These are phyloP conservation scores for Andricus grossulariae DNA, from an alignment of 1,140 invertebrate species.

Conservation along the genomic window DNA sequence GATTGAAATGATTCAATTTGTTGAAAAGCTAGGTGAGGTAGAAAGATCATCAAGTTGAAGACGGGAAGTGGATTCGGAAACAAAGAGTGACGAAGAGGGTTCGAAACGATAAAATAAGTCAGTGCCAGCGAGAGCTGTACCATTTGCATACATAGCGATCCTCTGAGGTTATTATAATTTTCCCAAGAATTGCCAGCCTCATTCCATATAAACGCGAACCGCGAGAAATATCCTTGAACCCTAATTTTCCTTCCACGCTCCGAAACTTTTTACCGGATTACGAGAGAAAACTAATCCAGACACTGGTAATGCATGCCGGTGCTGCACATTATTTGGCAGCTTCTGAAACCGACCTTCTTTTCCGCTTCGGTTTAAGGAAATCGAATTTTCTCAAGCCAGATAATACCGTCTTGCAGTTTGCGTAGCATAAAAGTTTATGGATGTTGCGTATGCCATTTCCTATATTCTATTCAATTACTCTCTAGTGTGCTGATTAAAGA, in stretches of 20 bases:
- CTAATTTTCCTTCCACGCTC: conserved; percentile 19
- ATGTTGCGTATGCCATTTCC: conserved; percentile 35
- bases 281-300: conserved; percentile 9
- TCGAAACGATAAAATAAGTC: conserved; percentile 30
- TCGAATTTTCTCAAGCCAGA: conserved; percentile 4
- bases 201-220: neutral
- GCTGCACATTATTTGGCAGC: conserved; percentile 6
- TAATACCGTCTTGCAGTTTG: conserved; percentile 38
- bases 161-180: conserved; percentile 32
- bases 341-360: conserved; percentile 1
- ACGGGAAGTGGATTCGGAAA: neutral
- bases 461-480: conserved; percentile 3
- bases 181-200: neutral
- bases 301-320: neutral
- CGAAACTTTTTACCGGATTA: conserved; percentile 16
- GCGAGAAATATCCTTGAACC: conserved; percentile 20
- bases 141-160: conserved; percentile 36
- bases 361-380: conserved; percentile 18
- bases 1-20: neutral
- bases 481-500: neutral
- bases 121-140: conserved; percentile 18
- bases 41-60: neutral
- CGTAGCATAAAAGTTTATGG: conserved; percentile 43
- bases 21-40: neutral
- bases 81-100: conserved; percentile 14